Conservation (phyloP, 2,888 invertebrate genomes). For the Drosophila multiciliata region DNA sequence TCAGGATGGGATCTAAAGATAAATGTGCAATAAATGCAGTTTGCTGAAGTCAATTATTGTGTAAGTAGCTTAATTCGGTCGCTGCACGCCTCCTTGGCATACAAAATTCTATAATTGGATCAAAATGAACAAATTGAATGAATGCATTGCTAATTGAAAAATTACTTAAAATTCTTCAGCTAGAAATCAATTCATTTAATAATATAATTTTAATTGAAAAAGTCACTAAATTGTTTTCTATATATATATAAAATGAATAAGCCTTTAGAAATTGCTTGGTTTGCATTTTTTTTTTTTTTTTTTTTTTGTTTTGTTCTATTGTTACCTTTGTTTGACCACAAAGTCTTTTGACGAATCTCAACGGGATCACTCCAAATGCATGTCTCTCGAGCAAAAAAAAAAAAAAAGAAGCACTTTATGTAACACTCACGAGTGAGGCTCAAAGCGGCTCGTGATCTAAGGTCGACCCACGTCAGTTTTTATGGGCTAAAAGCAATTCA, state of each 20-base stretch:
- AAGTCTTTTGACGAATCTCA: slow-evolving; percentile 37
- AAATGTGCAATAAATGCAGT: slow-evolving; percentile 79
- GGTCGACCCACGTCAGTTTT: slow-evolving; percentile 53
- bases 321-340: slow-evolving; percentile 59
- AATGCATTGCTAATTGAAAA: slow-evolving; percentile 8
- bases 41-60: slow-evolving; percentile 77
- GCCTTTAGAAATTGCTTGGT: slow-evolving; percentile 9
- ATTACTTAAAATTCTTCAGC: not conserved
- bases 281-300: slow-evolving; percentile 25
- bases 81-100: slow-evolving; percentile 39
- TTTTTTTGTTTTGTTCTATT: slow-evolving; percentile 14
- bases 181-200: not conserved
- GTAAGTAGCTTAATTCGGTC: slow-evolving; percentile 72
- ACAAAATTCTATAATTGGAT: slow-evolving; percentile 48
- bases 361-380: slow-evolving; percentile 50
- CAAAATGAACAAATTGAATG: slow-evolving; percentile 31
- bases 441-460: slow-evolving; percentile 63
- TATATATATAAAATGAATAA: not conserved
- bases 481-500: slow-evolving; percentile 64
- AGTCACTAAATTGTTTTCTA: not conserved
- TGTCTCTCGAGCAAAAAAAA: slow-evolving; percentile 44
- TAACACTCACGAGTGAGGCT: slow-evolving; percentile 59
- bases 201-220: not conserved
- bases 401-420: slow-evolving; percentile 67
- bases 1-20: slow-evolving; percentile 51